Base-by-base conservation (phyloP, 1,140 invertebrate genomes). In the Ips nitidus region DNA sequence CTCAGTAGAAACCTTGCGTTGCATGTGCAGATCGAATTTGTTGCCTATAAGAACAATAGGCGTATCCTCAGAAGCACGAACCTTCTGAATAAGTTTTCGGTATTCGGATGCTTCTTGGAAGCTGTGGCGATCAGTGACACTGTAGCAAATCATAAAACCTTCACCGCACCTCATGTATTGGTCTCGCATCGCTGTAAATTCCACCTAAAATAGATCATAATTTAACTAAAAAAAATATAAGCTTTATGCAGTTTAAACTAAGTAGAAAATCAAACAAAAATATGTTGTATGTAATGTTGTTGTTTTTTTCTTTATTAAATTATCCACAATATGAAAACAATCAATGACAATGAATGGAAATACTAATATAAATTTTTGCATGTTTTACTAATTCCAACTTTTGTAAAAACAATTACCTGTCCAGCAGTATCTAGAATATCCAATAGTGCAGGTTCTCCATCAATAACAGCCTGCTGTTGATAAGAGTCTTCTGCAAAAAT, bases 381-480 rank as follows among this genome's bases (percentile, higher is more conserved):
- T 22, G 22, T 22, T 22, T 22, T 22, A 22, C 22, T 22, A 22
- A 22, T 22, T 22, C 22, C 22, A 22, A 22, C 22, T 22, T 22
- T 22, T 22, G 22, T 22, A 22, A 22, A 22, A 22, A 22, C 22
- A 22, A 22, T 73, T 73, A 88, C 95, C 88, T 98, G 96, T 77
- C 98, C 98, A 75, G 98, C 98, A 72, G 98, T 99, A 80, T 99
- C 98, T 71, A 99, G 85, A 81, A 99, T 99, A 81, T 99, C 98
- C 75, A 99, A 85, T 42, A 99, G 83, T 78, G 97, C 98, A 75
- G 97, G 97, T 83, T 99, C 98, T 1, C 96, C 97, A 86, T 99
- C 98, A 76, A 99, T 99, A 41, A 99, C 96, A 56, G 98, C 97
- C 87, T 99, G 96, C 81, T 99, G 97, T 75, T 97, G 90, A 84